Evolutionary conservation across 1,140 invertebrate genomes (phyloP).

Genomic region (Leptestheria dahalacensis): DNA sequence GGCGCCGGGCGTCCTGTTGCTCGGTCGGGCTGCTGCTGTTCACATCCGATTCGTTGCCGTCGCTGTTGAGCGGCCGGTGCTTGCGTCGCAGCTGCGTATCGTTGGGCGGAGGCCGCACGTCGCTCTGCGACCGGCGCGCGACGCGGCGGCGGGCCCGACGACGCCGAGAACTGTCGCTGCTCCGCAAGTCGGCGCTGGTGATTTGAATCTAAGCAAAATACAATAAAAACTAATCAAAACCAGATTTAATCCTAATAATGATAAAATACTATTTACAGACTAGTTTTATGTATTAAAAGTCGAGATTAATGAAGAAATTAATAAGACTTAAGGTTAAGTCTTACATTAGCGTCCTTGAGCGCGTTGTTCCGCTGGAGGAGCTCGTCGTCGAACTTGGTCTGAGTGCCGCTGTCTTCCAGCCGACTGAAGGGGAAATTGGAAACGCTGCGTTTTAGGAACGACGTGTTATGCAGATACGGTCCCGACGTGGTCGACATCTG

Average conservation of each 20-base stretch:
- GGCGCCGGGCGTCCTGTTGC: not conserved
- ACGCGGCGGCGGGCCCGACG: not conserved
- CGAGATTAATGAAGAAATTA: too few species aligned
- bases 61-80: not conserved
- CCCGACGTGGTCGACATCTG: not conserved
- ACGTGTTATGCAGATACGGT: not conserved
- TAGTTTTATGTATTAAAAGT: too few species aligned
- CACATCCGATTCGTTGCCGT: not conserved
- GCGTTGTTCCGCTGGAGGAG: constrained; percentile 5
- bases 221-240: not conserved
- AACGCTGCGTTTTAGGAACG: not conserved
- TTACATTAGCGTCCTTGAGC: not conserved
- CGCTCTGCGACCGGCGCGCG: constrained; percentile 1
- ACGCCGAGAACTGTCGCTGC: not conserved
- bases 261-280: not conserved
- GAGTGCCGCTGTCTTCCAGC: constrained; percentile 13
- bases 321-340: not conserved
- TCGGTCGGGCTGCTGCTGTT: not conserved
- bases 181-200: not conserved
- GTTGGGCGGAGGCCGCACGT: constrained; percentile 4
- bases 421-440: not conserved
- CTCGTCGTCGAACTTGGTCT: constrained; percentile 11
- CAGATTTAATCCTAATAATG: not conserved
- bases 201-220: not conserved
- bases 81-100: constrained; percentile 7